Evolutionary conservation across 2,797 vertebrate genomes (phyloP).

Genomic region (Phoeniculus purpureus): DNA sequence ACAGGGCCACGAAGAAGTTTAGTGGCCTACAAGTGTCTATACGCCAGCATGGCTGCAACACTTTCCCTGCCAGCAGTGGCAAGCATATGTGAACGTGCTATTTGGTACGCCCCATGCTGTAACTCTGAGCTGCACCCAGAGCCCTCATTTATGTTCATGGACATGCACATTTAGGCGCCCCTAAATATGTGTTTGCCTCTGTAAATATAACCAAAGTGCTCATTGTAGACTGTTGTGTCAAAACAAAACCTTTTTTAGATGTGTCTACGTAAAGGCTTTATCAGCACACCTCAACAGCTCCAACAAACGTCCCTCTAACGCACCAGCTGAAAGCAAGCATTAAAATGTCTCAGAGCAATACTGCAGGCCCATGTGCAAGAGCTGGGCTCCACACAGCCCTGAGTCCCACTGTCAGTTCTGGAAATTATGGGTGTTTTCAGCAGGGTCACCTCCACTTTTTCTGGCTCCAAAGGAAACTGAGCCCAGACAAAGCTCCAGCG

Average conservation of each 20-base stretch:
- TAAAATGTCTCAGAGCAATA: background rate
- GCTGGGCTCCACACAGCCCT: accelerated
- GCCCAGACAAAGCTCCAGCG: background rate
- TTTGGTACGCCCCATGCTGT: accelerated
- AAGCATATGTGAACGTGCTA: background rate
- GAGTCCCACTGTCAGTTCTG: accelerated
- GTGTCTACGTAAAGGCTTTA: background rate
- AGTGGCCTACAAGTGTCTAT: accelerated
- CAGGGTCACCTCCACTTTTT: accelerated
- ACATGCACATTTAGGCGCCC: background rate
- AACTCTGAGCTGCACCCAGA: background rate
- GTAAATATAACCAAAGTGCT: conserved; percentile 1
- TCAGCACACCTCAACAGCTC: background rate
- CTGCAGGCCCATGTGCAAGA: background rate
- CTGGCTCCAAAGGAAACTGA: accelerated
- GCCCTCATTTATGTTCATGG: background rate
- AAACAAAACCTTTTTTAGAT: background rate
- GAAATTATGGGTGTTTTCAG: background rate
- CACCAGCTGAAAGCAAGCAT: background rate
- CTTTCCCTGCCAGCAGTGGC: background rate
- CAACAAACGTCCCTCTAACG: background rate
- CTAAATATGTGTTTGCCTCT: background rate
- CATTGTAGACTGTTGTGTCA: background rate
- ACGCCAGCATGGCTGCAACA: accelerated
- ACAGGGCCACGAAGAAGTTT: accelerated